Percentiles rank a stretch among this genome's conserved stretches.
Conservation (phyloP, 2,888 invertebrate genomes). For the Diogma glabrata region DNA sequence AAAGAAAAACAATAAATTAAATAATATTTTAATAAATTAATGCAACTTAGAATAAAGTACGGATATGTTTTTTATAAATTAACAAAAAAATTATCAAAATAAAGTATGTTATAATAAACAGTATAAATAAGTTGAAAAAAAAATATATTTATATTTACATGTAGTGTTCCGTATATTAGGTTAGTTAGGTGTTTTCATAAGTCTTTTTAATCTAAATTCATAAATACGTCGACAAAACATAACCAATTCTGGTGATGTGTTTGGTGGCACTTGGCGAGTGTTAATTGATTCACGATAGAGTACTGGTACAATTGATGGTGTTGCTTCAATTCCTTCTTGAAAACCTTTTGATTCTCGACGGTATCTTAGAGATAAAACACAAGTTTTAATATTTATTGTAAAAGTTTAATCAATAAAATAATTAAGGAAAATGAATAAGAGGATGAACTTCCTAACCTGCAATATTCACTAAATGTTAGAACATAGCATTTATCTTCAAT, state of each 20-base stretch:
- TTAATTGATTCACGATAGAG: slow-evolving; percentile 46
- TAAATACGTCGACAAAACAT: slow-evolving; percentile 92
- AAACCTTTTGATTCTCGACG: slow-evolving; percentile 67
- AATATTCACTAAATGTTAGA: slow-evolving; percentile 90
- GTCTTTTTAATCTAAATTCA: slow-evolving; percentile 76
- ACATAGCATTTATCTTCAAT: slow-evolving; percentile 98
- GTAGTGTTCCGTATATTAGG: background rate
- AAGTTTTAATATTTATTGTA: slow-evolving; percentile 17
- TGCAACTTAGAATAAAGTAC: background rate
- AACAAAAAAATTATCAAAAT: slow-evolving; percentile 7
- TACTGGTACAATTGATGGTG: slow-evolving; percentile 62
- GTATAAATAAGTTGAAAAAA: background rate
- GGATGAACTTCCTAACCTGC: slow-evolving; percentile 79
- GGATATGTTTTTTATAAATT: slow-evolving; percentile 6
- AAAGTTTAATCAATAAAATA: slow-evolving; percentile 15
- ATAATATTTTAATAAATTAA: slow-evolving; percentile 5
- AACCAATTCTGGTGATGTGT: slow-evolving; percentile 67
- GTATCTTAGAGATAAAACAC: slow-evolving; percentile 71
- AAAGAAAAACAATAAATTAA: slow-evolving; percentile 3
- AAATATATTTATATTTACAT: background rate
- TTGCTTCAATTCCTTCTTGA: slow-evolving; percentile 61
- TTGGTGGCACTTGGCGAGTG: slow-evolving; percentile 44
- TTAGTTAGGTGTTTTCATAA: slow-evolving; percentile 26
- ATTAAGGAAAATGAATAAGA: too few species aligned
- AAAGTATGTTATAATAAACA: background rate